Percentiles rank a stretch among this genome's conserved stretches.
phyloP scores from a whole-genome alignment of 1,140 invertebrate genomes.

The Trichonephila inaurata region DNA sequence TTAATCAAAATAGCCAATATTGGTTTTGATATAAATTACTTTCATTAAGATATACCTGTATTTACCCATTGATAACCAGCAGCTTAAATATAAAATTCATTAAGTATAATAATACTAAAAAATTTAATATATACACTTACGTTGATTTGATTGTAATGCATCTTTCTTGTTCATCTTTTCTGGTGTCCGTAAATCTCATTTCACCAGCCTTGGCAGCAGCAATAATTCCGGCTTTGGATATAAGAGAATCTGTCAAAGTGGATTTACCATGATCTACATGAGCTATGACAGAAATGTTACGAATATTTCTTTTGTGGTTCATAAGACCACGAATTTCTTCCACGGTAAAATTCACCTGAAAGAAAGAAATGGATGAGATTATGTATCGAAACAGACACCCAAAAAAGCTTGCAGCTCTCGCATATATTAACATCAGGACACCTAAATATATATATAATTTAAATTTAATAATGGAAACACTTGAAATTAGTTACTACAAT shows the following conservation, averaged over 20 bases:
- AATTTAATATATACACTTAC: constrained; percentile 45
- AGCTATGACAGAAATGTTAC: constrained; percentile 99
- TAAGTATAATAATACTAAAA: no score
- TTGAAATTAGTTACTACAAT: no score
- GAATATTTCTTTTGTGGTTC: constrained; percentile 99
- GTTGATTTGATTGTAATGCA: constrained; percentile 99
- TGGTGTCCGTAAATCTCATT: constrained; percentile 99
- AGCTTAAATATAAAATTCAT: no score
- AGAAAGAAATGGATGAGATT: background rate
- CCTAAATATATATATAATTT: no score
- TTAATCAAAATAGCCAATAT: no score
- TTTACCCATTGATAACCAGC: no score
- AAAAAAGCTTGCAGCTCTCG: no score
- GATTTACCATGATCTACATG: constrained; percentile 99
- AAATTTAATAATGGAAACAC: no score
- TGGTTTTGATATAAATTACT: no score
- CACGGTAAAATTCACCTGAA: constrained; percentile 98
- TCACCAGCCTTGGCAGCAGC: constrained; percentile 99
- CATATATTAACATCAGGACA: no score
- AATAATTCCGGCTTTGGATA: constrained; percentile 99
- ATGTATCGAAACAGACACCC: no score
- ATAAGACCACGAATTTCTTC: constrained; percentile 99
- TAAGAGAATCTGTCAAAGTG: constrained; percentile 98
- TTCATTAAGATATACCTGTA: no score
- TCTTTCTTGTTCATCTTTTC: constrained; percentile 88